Evolutionary conservation across 1,140 invertebrate genomes (phyloP), one percentile per base, ranked within the genome.

Genomic region (Caerostris darwini): DNA sequence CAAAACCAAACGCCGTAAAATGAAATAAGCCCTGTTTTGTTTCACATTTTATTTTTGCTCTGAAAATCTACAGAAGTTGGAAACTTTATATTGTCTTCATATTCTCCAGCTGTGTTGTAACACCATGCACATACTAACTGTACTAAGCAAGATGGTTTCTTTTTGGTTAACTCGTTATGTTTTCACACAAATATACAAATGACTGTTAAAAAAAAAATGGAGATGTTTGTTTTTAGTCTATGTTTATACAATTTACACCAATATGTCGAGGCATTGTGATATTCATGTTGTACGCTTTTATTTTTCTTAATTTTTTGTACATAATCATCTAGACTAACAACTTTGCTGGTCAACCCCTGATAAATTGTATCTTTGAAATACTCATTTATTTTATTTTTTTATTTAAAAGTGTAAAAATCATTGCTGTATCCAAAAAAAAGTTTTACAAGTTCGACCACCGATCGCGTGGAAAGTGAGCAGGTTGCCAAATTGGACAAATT

Each of bases 1-100:
- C 3, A 86, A 71, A 58, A 71, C 6, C 50, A 93, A 93, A 58
- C 59, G 92, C 1, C 82, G 83, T n/a, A 93, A 93, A 59, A 14
- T 59, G n/a, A 93, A 93, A 58, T 93, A 56, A 93, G 17, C 8
- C n/a, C 4, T 12, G 34, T 82, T 34, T 59, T 85, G 17, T 59
- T 85, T 17, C 56, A 85, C 12, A 14, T 54, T 58, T 59, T 56
- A 85, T 34, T 85, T 57, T 59, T 85, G 34, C n/a, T 85, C 50
- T 34, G 83, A 34, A 85, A 34, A 56, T 34, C 57, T 58, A 85
- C 57, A 85, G 57, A 85, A 19, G 83, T 85, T 85, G 83, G 57
- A 85, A 85, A 56, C 83, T 59, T 14, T 57, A 56, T 85, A 77
- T 34, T 59, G 57, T 85, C 83, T 59, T 85, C 19, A 85, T 59